Base-by-base conservation (phyloP, 2,888 invertebrate genomes). In the Caenorhabditis sp. region DNA sequence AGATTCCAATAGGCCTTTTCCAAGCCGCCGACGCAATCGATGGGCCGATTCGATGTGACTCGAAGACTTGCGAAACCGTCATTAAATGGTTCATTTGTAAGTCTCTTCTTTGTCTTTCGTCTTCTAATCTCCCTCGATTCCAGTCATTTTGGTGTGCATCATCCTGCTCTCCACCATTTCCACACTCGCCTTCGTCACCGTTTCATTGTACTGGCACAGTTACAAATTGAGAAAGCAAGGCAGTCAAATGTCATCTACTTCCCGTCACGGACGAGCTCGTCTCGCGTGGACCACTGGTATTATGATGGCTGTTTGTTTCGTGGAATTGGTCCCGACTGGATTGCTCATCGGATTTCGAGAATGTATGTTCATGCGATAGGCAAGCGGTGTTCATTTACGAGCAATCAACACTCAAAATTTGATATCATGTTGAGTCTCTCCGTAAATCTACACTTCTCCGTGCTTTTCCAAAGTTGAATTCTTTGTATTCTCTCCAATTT, bases 171-270 rank as follows among this genome's bases (percentile, higher is more conserved):
- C 58, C n/a, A 22, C 65, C 40, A 35, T 67, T 20, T 58, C 32
- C 51, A 74, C 67, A 9, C n/a, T 74, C 1, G 1, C 65, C 11
- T 74, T 74, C 56, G 74, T 74, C 60, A 74, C 74, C 4, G 20
- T 51, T 11, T 60, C 74, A 1, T 60, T 74, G 20, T 67, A 74
- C 37, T 74, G 74, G 74, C 74, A 67, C 40, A 37, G 32, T 40
- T 74, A 74, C 26, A 65, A 74, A 60, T 58, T 58, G 1, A 58
- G 40, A 15, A 74, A 74, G 60, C 58, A 65, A 50, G 74, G 74
- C 15, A 74, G 50, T 32, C 15, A 67, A 6, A 40, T 51, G 4
- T 60, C 32, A 6, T 67, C 74, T 20, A 18, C 74, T 0, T 40
- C 65, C 15, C 47, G 64, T 60, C 74, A 74, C 60, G 74, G 74